phyloP scores from a whole-genome alignment of 2,888 invertebrate genomes.

The Cryptocephalus primarius region DNA sequence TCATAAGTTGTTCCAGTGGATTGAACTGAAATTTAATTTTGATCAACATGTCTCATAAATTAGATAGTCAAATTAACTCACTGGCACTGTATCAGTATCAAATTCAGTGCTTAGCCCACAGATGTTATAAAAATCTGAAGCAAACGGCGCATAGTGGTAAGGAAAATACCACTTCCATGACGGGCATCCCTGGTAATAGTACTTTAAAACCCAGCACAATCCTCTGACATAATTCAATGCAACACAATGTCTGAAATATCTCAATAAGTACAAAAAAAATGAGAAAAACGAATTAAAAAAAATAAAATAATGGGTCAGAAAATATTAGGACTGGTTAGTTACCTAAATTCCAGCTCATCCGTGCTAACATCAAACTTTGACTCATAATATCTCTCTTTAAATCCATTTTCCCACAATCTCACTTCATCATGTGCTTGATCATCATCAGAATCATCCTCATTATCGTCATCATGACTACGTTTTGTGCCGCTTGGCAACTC shows the following conservation, averaged over 20 bases:
- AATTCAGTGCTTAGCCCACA: slow-evolving; percentile 78
- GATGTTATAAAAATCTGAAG: slow-evolving; percentile 94
- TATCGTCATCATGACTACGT: slow-evolving; percentile 5
- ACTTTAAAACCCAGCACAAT: slow-evolving; percentile 94
- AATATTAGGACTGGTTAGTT: slow-evolving; percentile 1
- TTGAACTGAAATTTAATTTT: slow-evolving; percentile 57
- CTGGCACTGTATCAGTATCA: slow-evolving; percentile 78
- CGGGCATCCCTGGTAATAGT: slow-evolving; percentile 98
- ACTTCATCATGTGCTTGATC: slow-evolving; percentile 81
- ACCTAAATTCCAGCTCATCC: slow-evolving; percentile 74
- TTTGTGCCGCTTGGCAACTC: slow-evolving; percentile 36
- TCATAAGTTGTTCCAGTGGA: slow-evolving; percentile 97
- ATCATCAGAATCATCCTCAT: slow-evolving; percentile 46
- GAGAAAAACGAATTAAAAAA: background rate
- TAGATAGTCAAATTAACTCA: slow-evolving; percentile 32
- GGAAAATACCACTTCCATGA: slow-evolving; percentile 99
- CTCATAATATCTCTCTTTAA: slow-evolving; percentile 96
- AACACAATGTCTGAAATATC: slow-evolving; percentile 57
- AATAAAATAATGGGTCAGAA: background rate
- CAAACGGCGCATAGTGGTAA: slow-evolving; percentile 99
- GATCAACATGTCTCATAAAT: background rate
- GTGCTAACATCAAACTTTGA: slow-evolving; percentile 77
- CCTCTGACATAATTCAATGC: slow-evolving; percentile 92
- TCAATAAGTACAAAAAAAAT: too few relatives aligned
- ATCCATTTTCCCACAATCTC: slow-evolving; percentile 90